Evolutionary conservation across 2,797 vertebrate species (phyloP).

Genomic region (Bucorvus abyssinicus): DNA sequence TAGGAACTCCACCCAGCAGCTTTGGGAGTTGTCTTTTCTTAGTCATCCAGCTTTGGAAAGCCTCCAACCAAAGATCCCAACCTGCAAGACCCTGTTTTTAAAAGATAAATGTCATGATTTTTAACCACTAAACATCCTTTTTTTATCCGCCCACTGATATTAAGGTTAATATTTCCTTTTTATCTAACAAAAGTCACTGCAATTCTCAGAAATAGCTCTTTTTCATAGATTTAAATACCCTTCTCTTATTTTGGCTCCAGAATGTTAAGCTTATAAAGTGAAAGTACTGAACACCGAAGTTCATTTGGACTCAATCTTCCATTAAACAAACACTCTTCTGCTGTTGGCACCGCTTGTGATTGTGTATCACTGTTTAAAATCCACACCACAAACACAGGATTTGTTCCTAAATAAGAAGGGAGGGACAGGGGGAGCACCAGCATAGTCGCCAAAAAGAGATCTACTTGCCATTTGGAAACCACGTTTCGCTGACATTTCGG

Average conservation of each 20-base stretch:
- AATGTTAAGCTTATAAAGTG: neutral
- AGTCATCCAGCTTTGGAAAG: constrained; percentile 70
- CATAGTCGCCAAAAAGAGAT: neutral
- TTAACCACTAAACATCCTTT: neutral
- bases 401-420: neutral
- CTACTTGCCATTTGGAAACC: neutral
- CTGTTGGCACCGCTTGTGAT: neutral
- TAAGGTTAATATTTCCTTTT: neutral
- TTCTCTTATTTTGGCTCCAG: neutral
- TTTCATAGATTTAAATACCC: neutral
- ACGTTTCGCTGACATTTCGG: neutral
- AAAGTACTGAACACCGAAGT: neutral
- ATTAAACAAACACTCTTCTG: neutral
- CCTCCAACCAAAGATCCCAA: constrained; percentile 64
- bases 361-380: neutral
- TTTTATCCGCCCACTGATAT: constrained; percentile 3
- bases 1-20: constrained; percentile 64
- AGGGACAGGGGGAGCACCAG: neutral
- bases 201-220: neutral
- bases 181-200: neutral
- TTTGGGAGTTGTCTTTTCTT: constrained; percentile 73
- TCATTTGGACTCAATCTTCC: neutral
- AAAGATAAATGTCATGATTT: constrained; percentile 45
- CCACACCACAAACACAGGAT: neutral
- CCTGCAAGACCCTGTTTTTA: constrained; percentile 61